Conservation (phyloP, 2,888 invertebrate species). For the Drosophila pseudotakahashii region DNA sequence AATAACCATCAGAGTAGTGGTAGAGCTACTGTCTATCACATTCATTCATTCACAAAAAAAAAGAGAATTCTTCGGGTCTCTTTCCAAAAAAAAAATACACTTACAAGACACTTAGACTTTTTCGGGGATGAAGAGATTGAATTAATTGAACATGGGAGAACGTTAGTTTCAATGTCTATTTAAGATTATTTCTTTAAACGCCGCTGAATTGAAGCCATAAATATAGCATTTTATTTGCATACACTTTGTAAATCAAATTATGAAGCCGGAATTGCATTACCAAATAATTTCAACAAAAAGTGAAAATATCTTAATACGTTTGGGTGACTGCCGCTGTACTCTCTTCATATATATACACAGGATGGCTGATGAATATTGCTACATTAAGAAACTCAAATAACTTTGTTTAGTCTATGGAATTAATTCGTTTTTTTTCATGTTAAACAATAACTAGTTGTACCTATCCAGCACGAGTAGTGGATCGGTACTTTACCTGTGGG, state of each 20-base stretch:
- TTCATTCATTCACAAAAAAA: background rate
- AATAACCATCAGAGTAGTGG: slow-evolving; percentile 7
- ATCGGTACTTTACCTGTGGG: background rate
- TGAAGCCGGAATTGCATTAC: background rate
- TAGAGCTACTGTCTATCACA: background rate
- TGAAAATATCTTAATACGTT: background rate
- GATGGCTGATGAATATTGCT: slow-evolving; percentile 5
- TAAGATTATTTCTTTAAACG: background rate
- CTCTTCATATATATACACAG: slow-evolving; percentile 3
- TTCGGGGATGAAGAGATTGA: background rate
- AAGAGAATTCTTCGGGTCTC: background rate
- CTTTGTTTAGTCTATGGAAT: slow-evolving; percentile 1
- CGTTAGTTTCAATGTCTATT: background rate
- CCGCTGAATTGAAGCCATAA: too few species aligned
- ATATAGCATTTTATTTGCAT: too few species aligned
- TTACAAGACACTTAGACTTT: background rate
- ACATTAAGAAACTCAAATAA: slow-evolving; percentile 1
- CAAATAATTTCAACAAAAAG: background rate
- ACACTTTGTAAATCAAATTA: background rate
- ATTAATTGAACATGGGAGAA: background rate
- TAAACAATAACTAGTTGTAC: background rate
- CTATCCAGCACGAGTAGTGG: too few species aligned
- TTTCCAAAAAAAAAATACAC: background rate
- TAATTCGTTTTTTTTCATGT: background rate
- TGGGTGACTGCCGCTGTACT: background rate